phyloP scores from a whole-genome alignment of 2,888 invertebrate genomes.

The Noctua comes region DNA sequence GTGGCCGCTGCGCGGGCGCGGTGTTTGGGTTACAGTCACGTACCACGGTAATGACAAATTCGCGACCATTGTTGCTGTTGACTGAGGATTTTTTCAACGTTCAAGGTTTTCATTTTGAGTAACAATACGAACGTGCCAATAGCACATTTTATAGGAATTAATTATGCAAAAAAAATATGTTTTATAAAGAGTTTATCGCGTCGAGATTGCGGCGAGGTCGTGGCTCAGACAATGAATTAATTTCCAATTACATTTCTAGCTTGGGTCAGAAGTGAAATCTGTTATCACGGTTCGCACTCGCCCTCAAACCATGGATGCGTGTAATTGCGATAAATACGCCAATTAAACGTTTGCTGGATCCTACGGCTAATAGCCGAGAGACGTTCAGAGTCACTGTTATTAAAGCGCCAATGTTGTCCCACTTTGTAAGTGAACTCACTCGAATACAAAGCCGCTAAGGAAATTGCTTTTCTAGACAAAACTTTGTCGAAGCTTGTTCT shows the following conservation, averaged over 20 bases:
- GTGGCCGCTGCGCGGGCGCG: conserved; percentile 71
- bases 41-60: conserved; percentile 86
- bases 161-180: conserved; percentile 80
- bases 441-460: conserved; percentile 49
- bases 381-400: conserved; percentile 62
- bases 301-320: conserved; percentile 88
- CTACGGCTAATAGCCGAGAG: conserved; percentile 78
- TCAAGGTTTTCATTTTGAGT: conserved; percentile 85
- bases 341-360: conserved; percentile 84
- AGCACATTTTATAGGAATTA: conserved; percentile 82
- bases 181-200: conserved; percentile 69
- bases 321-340: conserved; percentile 86
- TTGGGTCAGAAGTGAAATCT: conserved; percentile 88
- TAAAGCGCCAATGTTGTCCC: conserved; percentile 54
- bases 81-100: conserved; percentile 82
- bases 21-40: conserved; percentile 86
- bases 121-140: conserved; percentile 86
- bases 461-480: conserved; percentile 54
- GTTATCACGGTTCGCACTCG: conserved; percentile 75
- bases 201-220: conserved; percentile 72
- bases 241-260: conserved; percentile 82
- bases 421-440: conserved; percentile 48
- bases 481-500: conserved; percentile 26
- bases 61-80: conserved; percentile 84
- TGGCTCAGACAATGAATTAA: conserved; percentile 77